These are phyloP conservation scores for Corella eumyota DNA, from an alignment of 23 tunicate species.

Conservation along the genomic window DNA sequence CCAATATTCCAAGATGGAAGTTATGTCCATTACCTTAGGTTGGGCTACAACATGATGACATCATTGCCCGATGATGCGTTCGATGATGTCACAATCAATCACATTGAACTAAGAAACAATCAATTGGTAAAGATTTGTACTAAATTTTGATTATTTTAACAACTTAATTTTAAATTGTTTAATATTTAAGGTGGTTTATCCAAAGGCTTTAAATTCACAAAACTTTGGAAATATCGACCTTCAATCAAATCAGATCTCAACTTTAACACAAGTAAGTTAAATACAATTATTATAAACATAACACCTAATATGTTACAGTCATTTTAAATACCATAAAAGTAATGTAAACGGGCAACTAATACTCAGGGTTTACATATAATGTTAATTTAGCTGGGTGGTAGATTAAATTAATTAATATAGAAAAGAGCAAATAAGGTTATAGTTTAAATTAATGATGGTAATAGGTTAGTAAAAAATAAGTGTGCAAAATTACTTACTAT, in stretches of 20 bases:
- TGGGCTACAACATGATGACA: constrained; percentile 14
- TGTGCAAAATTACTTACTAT: too few species aligned
- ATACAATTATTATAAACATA: too few species aligned
- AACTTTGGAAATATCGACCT: constrained; percentile 4
- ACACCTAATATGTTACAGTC: too few species aligned
- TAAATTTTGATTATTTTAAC: background rate
- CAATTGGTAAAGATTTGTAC: constrained; percentile 8
- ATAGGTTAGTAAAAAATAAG: too few species aligned
- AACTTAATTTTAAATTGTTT: background rate
- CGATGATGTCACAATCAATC: constrained; percentile 8
- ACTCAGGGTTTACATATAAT: too few species aligned
- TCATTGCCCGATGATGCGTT: constrained; percentile 19
- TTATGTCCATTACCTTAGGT: background rate
- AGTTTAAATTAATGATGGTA: too few species aligned
- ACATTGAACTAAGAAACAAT: constrained; percentile 6
- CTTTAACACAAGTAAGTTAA: constrained; percentile 3
- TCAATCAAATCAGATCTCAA: constrained; percentile 2
- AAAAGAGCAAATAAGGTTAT: too few species aligned
- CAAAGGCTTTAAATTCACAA: constrained; percentile 14
- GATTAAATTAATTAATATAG: too few species aligned
- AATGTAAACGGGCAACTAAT: too few species aligned
- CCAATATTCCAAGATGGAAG: constrained; percentile 6
- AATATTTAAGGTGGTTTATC: constrained; percentile 6
- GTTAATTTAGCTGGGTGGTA: too few species aligned
- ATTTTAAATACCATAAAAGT: too few species aligned